Evolutionary conservation across 1,140 invertebrate genomes (phyloP).

Genomic region (Manduca sexta): DNA sequence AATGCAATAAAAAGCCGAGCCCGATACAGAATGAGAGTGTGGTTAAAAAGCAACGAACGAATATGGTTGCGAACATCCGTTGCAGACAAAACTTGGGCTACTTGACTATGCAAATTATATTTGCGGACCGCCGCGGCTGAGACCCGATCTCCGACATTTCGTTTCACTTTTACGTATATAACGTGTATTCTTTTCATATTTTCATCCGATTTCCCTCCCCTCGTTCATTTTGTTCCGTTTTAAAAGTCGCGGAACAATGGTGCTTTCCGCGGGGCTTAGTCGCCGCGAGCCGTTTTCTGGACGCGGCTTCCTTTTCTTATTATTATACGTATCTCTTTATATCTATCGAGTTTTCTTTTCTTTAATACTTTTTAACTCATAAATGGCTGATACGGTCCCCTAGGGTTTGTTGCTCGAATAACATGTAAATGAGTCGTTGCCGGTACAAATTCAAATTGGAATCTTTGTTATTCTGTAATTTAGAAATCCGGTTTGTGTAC

Average conservation of each 20-base stretch:
- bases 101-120: slow-evolving; percentile 73
- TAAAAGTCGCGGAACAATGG: slow-evolving; percentile 69
- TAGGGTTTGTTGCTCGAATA: slow-evolving; percentile 64
- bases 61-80: slow-evolving; percentile 69
- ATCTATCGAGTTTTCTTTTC: slow-evolving; percentile 66
- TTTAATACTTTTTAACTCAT: slow-evolving; percentile 70
- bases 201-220: slow-evolving; percentile 73
- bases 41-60: slow-evolving; percentile 70
- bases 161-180: slow-evolving; percentile 65
- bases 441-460: slow-evolving; percentile 40
- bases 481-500: background rate
- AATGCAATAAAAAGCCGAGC: slow-evolving; percentile 68
- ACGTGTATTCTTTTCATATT: slow-evolving; percentile 72
- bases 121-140: slow-evolving; percentile 65
- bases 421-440: slow-evolving; percentile 66
- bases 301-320: slow-evolving; percentile 62
- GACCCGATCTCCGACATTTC: slow-evolving; percentile 61
- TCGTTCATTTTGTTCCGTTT: slow-evolving; percentile 69
- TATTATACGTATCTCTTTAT: slow-evolving; percentile 65
- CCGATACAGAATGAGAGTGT: slow-evolving; percentile 66
- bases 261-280: slow-evolving; percentile 60
- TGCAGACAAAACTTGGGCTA: slow-evolving; percentile 70
- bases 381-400: slow-evolving; percentile 67
- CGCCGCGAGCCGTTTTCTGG: slow-evolving; percentile 67
- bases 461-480: slow-evolving; percentile 26